Percentiles rank a stretch among this genome's conserved stretches.
phyloP scores from a whole-genome alignment of 2,113 vertebrate species.

The Scophthalmus maximus region DNA sequence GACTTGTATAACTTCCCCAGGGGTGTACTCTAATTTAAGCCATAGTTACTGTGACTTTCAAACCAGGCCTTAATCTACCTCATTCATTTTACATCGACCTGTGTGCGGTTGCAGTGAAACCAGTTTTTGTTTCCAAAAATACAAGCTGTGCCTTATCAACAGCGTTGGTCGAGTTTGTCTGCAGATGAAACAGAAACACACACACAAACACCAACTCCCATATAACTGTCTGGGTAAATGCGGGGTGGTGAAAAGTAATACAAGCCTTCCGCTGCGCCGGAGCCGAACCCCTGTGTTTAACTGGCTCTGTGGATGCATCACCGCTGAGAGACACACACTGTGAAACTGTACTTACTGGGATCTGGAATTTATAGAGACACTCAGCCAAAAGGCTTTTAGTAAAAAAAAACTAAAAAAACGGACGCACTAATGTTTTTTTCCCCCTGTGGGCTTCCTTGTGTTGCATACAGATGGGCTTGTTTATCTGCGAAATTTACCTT shows the following conservation, averaged over 20 bases:
- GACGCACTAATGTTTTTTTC: slow-evolving; percentile 17
- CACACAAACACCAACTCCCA: slow-evolving; percentile 15
- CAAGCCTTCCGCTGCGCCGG: slow-evolving; percentile 64
- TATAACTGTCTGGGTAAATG: slow-evolving; percentile 43
- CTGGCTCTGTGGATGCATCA: slow-evolving; percentile 45
- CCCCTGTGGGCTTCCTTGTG: neutral
- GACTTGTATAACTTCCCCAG: slow-evolving; percentile 29
- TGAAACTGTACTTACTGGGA: slow-evolving; percentile 37
- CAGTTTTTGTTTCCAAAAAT: neutral
- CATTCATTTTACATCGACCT: neutral
- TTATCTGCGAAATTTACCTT: slow-evolving; percentile 14
- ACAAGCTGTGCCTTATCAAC: neutral
- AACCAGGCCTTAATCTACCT: neutral
- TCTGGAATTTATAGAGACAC: slow-evolving; percentile 34
- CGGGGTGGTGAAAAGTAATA: slow-evolving; percentile 56
- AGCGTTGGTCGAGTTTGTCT: slow-evolving; percentile 24
- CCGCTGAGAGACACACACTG: slow-evolving; percentile 41
- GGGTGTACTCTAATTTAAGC: slow-evolving; percentile 35
- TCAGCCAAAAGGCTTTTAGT: slow-evolving; percentile 19
- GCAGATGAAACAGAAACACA: slow-evolving; percentile 18
- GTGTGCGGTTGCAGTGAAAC: neutral
- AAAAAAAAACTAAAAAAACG: slow-evolving; percentile 12
- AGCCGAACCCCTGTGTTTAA: slow-evolving; percentile 64
- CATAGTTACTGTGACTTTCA: neutral
- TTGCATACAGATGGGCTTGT: slow-evolving; percentile 4